Evolutionary conservation across 2,888 invertebrate species (phyloP), one percentile per base, ranked within the genome.

Genomic region (Pammene aurita): DNA sequence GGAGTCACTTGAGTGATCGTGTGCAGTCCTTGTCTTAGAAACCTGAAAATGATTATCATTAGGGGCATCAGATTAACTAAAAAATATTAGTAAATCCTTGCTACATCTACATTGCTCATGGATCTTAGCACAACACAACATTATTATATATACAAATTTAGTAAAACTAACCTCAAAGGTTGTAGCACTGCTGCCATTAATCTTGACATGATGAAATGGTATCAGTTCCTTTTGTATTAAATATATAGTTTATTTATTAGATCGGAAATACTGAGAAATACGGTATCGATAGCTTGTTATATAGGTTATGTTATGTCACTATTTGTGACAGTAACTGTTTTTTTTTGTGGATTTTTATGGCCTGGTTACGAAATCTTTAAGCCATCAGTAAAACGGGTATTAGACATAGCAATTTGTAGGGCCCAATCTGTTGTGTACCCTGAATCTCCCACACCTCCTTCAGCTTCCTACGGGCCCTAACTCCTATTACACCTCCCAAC

Each of bases 161-260:
- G 41, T 26, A 9, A 2, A 41, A 73, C 75, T 73, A 78, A 89
- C 91, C 77, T 86, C 18, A 90, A 13, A 10, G 90, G 90, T 73
- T 87, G 87, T 58, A 89, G 76, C 69, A 89, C 71, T 58, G 84
- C 80, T 56, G 85, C 70, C 74, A 91, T 78, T 66, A 89, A 72
- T 52, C 83, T 80, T 18, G 90, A 83, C 91, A 91, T 90, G 10
- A 26, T 67, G 34, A 34, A 6, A 16, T 18, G 0, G 5, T 14
- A 50, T 38, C 13, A 18, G 52, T 16, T 9, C 0, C 34, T n/a
- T 7, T 34, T n/a, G 16, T 5, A 11, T 7, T 2, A n/a, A n/a
- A 54, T 34, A 10, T 54, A n/a, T 26, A 54, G 54, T 5, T 54
- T 34, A n/a, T 46, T 46, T 11, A 11, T 42, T 10, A 7, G 7